Evolutionary conservation across 2,797 vertebrate genomes (phyloP), one percentile per base, ranked within the genome.

Genomic region (Sebastes melanostomus): DNA sequence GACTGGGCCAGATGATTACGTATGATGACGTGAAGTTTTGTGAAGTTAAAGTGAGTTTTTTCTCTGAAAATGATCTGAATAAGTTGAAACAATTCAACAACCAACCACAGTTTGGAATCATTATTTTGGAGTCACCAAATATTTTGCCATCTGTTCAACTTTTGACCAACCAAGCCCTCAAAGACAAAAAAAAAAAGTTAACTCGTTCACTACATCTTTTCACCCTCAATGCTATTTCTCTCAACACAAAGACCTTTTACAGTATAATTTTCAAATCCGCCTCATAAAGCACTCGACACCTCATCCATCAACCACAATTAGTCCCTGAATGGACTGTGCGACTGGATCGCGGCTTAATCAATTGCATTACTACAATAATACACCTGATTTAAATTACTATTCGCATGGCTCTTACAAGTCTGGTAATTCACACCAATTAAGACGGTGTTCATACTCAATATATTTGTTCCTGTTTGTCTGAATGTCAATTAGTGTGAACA

Each of bases 361-460:
- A 72, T 85, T 66, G 65, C 69, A 86, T 91, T 86, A 78, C 63
- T 55, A 54, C 84, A 93, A 81, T 87, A 88, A 87, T 16, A 72
- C 72, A 84, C 63, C 79, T 88, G 85, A 89, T 93, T 91, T 75
- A 77, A 92, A 90, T 90, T 63, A 74, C 66, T 3, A 63, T 78
- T 80, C 18, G 12, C 59, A 36, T 3, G 67, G 59, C 80, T 76
- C 80, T 78, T 86, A 90, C 78, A 89, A 79, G 86, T 82, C 63
- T 72, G 66, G 75, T 89, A 86, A 91, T 91, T 89, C 80, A 66
- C 56, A 60, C 74, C 85, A 90, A 92, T 93, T 91, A 92, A 77
- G 79, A 80, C 3, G 7, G 27, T 6, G 81, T 82, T 85, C 56
- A 34, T 80, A 88, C 83, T 80, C 13, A 71, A 75, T 75, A 54